A percentile compares a stretch with the other conserved stretches of the same genome.
Evolutionary conservation across 1,140 invertebrate species (phyloP).

Genomic region (Saccostrea cuccullata): DNA sequence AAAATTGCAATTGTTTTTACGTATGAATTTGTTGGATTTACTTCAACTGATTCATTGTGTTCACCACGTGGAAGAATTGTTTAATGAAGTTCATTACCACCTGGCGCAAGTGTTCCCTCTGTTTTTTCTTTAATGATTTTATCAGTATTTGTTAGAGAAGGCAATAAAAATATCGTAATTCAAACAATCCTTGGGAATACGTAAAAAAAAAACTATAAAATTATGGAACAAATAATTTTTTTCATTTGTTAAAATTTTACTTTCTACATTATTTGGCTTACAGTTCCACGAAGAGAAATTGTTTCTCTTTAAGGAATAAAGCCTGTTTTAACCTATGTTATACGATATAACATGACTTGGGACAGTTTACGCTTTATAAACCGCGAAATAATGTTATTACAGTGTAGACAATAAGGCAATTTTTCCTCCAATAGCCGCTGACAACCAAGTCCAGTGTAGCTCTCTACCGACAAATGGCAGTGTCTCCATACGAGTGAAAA

Average conservation of each 20-base stretch:
- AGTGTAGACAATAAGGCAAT: neutral
- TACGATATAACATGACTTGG: too few relatives aligned
- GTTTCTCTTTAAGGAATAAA: neutral
- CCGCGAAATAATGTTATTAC: neutral
- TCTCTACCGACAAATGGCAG: too few relatives aligned
- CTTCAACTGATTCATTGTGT: conserved; percentile 21
- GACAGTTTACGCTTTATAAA: too few relatives aligned
- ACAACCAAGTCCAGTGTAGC: too few relatives aligned
- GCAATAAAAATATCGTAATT: neutral
- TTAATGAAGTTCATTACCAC: conserved; percentile 22
- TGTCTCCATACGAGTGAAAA: too few relatives aligned
- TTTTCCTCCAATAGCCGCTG: too few relatives aligned
- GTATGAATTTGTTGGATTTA: conserved; percentile 11
- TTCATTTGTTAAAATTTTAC: neutral
- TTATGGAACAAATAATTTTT: neutral
- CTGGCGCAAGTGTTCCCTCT: conserved; percentile 6
- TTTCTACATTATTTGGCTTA: neutral
- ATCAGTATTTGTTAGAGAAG: conserved; percentile 9
- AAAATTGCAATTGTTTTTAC: conserved; percentile 11
- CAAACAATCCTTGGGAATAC: neutral
- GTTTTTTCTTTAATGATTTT: neutral
- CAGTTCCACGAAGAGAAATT: neutral
- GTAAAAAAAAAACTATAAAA: neutral
- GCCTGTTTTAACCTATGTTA: too few relatives aligned
- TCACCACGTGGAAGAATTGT: conserved; percentile 1